Base-by-base conservation (phyloP, 2,113 vertebrate genomes). In the Hippolais icterina region DNA sequence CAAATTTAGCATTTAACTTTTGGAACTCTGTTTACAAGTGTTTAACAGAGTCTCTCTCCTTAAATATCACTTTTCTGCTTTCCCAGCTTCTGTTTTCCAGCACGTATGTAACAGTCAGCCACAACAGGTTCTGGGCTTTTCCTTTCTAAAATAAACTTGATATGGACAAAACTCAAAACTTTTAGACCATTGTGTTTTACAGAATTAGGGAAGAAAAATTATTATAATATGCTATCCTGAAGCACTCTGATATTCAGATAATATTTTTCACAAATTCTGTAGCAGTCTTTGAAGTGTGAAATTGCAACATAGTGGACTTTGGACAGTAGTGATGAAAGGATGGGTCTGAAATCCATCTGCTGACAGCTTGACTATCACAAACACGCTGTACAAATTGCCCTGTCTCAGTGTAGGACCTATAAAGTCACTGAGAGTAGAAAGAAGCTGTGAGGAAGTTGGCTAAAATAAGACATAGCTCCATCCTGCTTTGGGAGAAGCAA, bases 231-330 rank as follows among this genome's bases (percentile, higher is more conserved):
- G 33, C 27, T 70, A 12, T 59, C 21, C 66, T 54, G 41, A 85
- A 88, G 15, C 35, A 90, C 11, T 65, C 28, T 53, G 79, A 50
- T 87, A 81, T 70, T 83, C 47, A 75, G 44, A 31, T 90, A 46
- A n/a, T 74, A 69, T 22, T 70, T 54, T 83, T 91, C 60, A 70
- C 39, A 15, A 50, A 78, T 72, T 89, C 35, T 75, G 11, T 68
- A 50, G 41, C 63, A 96, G 68, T 59, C 75, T 90, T 94, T 81
- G 90, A 87, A 85, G 70, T 29, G 69, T 78, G 76, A n/a, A 77
- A 84, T 89, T 96, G 76, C 88, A 92, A 94, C 83, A 87, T 37
- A 83, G 25, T 33, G 88, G 65, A 95, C 93, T 96, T 97, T 81
- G 94, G 64, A 70, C 81, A 44, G 33, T 23, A 63, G 12, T 66